Evolutionary conservation across 1,140 invertebrate genomes (phyloP), one percentile per base, ranked within the genome.

Genomic region (Rhagoletis pomonella): DNA sequence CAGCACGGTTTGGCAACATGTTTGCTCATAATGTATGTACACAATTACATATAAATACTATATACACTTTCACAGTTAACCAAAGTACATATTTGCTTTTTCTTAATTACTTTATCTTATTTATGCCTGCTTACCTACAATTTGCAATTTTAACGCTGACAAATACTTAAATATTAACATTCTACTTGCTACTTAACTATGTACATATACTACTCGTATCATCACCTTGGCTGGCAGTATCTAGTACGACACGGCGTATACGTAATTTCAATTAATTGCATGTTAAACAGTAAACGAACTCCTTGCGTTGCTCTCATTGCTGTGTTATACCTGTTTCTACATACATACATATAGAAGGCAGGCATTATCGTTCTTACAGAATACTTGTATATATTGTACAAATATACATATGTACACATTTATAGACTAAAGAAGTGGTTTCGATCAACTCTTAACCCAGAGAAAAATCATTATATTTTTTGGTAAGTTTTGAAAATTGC

Each of bases 211-310:
- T 55, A 55, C 50, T 55, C 50, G n/a, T 64, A 42, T 67, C 42
- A 67, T 73, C 67, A 17, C 67, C 67, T 73, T 47, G 17, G 67
- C 42, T 47, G 4, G 17, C 44, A 5, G 29, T 29, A 5, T 39
- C 44, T 42, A 73, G 42, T 39, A 44, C 67, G 1, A 73, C 67
- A 73, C 5, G 67, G 67, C 67, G 67, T 73, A 47, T 73, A 44
- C 44, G 67, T 73, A 73, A 73, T 47, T 73, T 73, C 67, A 73
- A 73, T 73, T 73, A 73, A 73, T 73, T 73, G 67, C 67, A 44
- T 73, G 67, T 73, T 47, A 73, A 73, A 73, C 67, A 73, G 5
- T 12, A 44, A 44, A 44, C 67, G 42, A 29, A 73, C 39, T 47
- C 67, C 39, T 44, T 73, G 67, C 67, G 14, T 14, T 73, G 10